Base-by-base conservation (phyloP, 2,113 vertebrate species). In the Chascanopsetta lugubris region DNA sequence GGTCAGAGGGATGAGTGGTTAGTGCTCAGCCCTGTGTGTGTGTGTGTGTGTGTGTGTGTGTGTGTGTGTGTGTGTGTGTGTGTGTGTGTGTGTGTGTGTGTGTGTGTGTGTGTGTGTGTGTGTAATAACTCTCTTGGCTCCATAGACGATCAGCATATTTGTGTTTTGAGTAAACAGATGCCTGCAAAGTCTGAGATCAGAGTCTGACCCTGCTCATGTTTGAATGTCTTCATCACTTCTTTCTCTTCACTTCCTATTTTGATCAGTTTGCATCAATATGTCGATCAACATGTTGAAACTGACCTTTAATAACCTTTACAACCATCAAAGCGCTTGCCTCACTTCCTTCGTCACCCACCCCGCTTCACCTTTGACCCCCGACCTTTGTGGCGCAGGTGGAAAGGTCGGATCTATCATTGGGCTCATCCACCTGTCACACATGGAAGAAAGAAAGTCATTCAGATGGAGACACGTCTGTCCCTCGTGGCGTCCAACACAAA, bases 391-490 rank as follows among this genome's bases (percentile, higher is more conserved):
- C 10, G 17, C 68, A 78, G 60, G 32, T 12, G 10, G 9, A 45
- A 43, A 89, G 86, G 90, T 90, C 85, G 77, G 48, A 21, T 72
- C 34, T 59, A 46, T 67, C 48, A 38, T 51, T 22, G 32, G 43
- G 13, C 36, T 25, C 2, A 10, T 36, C 62, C 42, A 62, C 58
- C 65, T 70, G 72, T 40, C 22, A 7, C 5, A 26, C 24, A 17
- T 8, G 47, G 42, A 82, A 87, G 82, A 89, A 83, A 86, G 83
- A 69, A 15, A 11, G 2, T 27, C 68, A 66, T 89, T 90, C 70
- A 88, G 32, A 13, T 22, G 10, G 46, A 57, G 17, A 49, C 72
- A 74, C 65, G 63, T 69, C 75, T 77, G 73, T 67, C 55, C 27
- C 13, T 40, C 49, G 2, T 53, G 26, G 75, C 6, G 17, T 58